Base-by-base conservation (phyloP, 2,113 vertebrate genomes). In the sheep (Ovis aries) region DNA sequence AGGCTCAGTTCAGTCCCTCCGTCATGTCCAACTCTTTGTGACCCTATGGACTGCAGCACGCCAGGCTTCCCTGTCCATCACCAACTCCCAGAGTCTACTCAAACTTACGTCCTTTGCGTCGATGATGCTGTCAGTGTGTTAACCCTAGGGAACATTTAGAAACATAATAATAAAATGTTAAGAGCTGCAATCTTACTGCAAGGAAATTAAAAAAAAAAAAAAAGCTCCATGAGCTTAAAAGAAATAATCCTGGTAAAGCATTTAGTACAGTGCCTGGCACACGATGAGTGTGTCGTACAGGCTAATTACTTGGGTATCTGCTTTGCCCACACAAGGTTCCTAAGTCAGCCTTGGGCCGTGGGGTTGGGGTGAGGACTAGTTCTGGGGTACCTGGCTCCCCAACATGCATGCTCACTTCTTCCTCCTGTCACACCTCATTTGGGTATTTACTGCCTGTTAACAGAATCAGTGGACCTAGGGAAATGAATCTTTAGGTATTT, bases 151-250 rank as follows among this genome's bases (percentile, higher is more conserved):
- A 92, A 85, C 64, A 91, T 91, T 90, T 91, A 93, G 89, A 98
- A 94, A 93, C 53, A 92, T 43, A 86, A 48, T 84, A 93, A 80
- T 97, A 93, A 98, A 93, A 31, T 78, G 55, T 77, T 78, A 95
- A 88, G 82, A 97, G 94, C 96, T 97, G 88, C 33, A 88, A 25
- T 94, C 50, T 71, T 95, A 53, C 55, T 85, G 60, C 57, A 57
- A 94, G 57, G 71, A 92, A 85, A 91, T 92, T 55, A 3, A 31
- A 19, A 48, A 78, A 78, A 7, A 59, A 55, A 57, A 43, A 62
- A 43, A 40, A 16, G 17, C 55, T 48, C 80, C 2, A 13, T 50
- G 64, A 67, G 50, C 4, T 31, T 53, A 52, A 86, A 59, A 16
- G 25, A 87, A 82, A 52, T 4, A 9, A n/a, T 52, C 15, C 23